phyloP scores from a whole-genome alignment of 2,113 vertebrate genomes.

The Neofelis nebulosa region DNA sequence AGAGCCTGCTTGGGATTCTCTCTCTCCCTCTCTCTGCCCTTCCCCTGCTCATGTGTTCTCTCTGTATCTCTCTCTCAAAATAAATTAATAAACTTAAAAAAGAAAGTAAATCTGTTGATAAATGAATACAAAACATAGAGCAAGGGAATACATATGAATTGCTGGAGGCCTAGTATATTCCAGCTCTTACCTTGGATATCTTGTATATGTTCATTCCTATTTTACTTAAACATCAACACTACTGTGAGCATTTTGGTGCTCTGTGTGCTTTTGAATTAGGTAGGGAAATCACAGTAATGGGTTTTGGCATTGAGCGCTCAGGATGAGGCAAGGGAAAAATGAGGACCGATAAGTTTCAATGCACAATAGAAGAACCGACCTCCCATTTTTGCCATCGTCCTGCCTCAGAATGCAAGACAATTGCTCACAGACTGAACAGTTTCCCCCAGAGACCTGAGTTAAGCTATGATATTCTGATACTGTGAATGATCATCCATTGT shows the following conservation, averaged over 20 bases:
- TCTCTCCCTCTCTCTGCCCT: too few species aligned
- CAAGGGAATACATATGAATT: background rate
- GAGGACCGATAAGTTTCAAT: background rate
- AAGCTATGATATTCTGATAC: background rate
- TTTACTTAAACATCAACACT: background rate
- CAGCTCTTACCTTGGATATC: background rate
- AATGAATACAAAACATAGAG: background rate
- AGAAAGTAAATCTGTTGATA: background rate
- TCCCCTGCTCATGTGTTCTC: too few species aligned
- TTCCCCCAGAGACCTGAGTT: background rate
- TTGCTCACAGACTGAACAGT: background rate
- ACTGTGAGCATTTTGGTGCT: background rate
- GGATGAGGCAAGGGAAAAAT: background rate
- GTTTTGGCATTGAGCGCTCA: background rate
- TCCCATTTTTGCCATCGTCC: background rate
- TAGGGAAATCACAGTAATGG: background rate
- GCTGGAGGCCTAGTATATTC: background rate
- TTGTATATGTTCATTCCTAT: background rate
- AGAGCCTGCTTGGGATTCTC: too few species aligned
- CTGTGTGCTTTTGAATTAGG: background rate
- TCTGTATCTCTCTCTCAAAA: too few species aligned
- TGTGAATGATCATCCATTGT: background rate
- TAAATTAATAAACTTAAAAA: too few species aligned
- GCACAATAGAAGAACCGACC: background rate
- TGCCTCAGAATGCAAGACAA: background rate